Conservation (phyloP, 2,888 invertebrate genomes). For the Lomographa bimaculata region DNA sequence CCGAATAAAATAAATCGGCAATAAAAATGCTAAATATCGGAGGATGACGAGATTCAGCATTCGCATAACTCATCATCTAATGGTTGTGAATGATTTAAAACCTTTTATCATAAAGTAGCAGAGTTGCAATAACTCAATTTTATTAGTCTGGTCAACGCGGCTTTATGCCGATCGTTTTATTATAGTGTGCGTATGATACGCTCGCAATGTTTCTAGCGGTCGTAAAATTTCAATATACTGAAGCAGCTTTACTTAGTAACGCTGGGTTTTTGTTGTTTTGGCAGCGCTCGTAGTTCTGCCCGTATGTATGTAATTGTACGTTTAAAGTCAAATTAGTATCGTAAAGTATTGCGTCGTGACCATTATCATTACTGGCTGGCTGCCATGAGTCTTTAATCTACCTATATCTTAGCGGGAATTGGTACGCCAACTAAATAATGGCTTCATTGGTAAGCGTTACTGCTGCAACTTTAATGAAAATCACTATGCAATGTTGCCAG, state of each 20-base stretch:
- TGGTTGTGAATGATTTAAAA: constrained; percentile 81
- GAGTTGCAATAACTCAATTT: constrained; percentile 79
- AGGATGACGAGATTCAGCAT: constrained; percentile 76
- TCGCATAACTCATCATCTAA: constrained; percentile 81
- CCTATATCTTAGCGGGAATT: constrained; percentile 38
- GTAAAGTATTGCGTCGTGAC: constrained; percentile 54
- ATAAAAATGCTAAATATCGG: constrained; percentile 80
- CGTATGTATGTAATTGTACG: constrained; percentile 63
- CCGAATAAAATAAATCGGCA: constrained; percentile 72
- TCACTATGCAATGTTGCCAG: constrained; percentile 15
- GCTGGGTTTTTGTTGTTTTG: constrained; percentile 55
- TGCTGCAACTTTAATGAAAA: constrained; percentile 29
- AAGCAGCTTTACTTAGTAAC: constrained; percentile 47
- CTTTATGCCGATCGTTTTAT: constrained; percentile 73
- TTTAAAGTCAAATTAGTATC: constrained; percentile 74
- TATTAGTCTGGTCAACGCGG: constrained; percentile 77
- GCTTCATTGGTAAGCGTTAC: constrained; percentile 40
- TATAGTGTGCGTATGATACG: constrained; percentile 60
- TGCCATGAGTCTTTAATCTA: constrained; percentile 65
- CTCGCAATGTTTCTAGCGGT: constrained; percentile 57
- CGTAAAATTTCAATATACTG: constrained; percentile 62
- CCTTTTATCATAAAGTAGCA: constrained; percentile 81
- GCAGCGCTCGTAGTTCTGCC: constrained; percentile 57
- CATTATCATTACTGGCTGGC: constrained; percentile 65
- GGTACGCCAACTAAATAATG: constrained; percentile 32